Evolutionary conservation across 2,888 invertebrate species (phyloP).

Genomic region (Nomada fabriciana): DNA sequence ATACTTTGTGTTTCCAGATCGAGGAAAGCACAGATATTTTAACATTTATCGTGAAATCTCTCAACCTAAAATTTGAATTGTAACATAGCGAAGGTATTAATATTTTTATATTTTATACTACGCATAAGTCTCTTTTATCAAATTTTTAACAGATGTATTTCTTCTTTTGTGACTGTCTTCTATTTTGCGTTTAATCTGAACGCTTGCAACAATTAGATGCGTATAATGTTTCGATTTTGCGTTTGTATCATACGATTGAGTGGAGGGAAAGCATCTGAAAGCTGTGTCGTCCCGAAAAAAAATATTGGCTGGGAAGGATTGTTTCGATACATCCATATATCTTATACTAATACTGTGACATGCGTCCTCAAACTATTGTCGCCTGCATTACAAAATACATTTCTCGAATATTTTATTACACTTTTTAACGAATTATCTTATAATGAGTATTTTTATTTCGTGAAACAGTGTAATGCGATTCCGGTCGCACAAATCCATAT

Average conservation of each 20-base stretch:
- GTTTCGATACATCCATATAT: conserved; percentile 31
- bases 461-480: conserved; percentile 49
- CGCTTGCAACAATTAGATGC: too few relatives aligned
- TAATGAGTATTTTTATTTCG: conserved; percentile 41
- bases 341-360: conserved; percentile 26
- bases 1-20: conserved; percentile 88
- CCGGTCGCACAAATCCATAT: neutral
- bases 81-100: conserved; percentile 52
- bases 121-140: conserved; percentile 28
- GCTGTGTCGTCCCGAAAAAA: neutral
- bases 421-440: conserved; percentile 51
- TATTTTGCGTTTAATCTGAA: conserved; percentile 1
- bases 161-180: neutral
- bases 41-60: conserved; percentile 91
- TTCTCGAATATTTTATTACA: conserved; percentile 22
- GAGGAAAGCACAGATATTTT: conserved; percentile 97
- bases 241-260: neutral
- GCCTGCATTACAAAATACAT: conserved; percentile 35
- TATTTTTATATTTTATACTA: conserved; percentile 38
- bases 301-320: conserved; percentile 7
- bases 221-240: neutral
- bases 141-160: neutral
- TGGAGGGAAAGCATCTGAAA: neutral
- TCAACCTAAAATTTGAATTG: conserved; percentile 88
- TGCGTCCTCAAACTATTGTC: conserved; percentile 21